Evolutionary conservation across 2,113 vertebrate species (phyloP), one percentile per base, ranked within the genome.

Genomic region (Carollia perspicillata): DNA sequence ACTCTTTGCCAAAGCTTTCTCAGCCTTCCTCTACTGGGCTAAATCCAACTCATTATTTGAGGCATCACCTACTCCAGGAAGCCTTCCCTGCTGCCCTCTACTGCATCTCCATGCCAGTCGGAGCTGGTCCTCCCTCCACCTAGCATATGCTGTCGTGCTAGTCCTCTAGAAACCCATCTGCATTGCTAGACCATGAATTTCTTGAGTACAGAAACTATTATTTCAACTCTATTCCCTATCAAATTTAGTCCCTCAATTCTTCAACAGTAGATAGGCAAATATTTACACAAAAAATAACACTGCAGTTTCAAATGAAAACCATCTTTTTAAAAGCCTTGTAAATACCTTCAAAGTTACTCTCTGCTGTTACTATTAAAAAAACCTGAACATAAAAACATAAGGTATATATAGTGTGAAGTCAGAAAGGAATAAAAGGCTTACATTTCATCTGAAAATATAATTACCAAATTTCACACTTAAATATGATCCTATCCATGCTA

Each of bases 341-440:
- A 93, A 60, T 16, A 90, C 16, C 37, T 83, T 69, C 42, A 85
- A 63, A 93, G 79, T 81, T 89, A 93, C 42, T 91, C 35, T 93
- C n/a, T 66, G 49, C 26, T 53, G 18, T 93, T 20, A 65, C 55
- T 71, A 47, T 66, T 22, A 47, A 74, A 28, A 75, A 94, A 14
- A 84, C 20, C n/a, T 63, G 16, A 75, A 20, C 13, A 42, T 63
- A 72, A 78, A 93, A 84, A 89, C 8, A 44, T 16, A 91, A 65
- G 35, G 11, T 44, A 92, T 4, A 92, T 4, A 66, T 28, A 74
- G 8, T 13, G 42, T 86, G 66, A 89, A 93, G 75, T 87, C n/a
- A 92, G 26, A 40, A 84, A 55, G 8, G 18, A 78, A 84, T 18
- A 88, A 84, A 74, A 18, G 33, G 33, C 17, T 86, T 68, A 72